A percentile compares a stretch with the other conserved stretches of the same genome.
Evolutionary conservation across 2,113 vertebrate species (phyloP).

Genomic region (Procavia capensis): DNA sequence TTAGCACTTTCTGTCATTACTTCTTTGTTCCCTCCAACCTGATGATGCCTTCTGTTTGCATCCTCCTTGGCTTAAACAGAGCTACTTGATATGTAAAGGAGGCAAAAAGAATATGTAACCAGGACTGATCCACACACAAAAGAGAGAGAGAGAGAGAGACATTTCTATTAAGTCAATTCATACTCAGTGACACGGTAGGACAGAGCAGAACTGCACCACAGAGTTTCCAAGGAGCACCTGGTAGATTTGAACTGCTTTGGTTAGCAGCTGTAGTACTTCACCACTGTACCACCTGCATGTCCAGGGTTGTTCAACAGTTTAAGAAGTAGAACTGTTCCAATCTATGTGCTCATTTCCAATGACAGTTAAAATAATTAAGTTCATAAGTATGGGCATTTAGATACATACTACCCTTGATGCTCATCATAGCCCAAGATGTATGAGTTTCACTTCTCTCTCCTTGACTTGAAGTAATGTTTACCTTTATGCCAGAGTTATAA

Average conservation of each 20-base stretch:
- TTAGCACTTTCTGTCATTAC: neutral
- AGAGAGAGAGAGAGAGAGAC: too few relatives aligned
- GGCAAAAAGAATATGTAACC: neutral
- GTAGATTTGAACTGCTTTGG: too few relatives aligned
- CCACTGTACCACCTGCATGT: too few relatives aligned
- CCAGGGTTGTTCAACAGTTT: too few relatives aligned
- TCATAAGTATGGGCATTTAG: neutral
- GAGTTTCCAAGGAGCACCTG: too few relatives aligned
- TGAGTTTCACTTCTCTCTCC: conserved; percentile 3
- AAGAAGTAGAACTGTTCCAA: neutral
- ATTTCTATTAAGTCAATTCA: too few relatives aligned
- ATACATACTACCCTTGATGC: neutral
- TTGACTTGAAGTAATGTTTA: conserved; percentile 21
- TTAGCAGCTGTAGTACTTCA: too few relatives aligned
- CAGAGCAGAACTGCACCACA: too few relatives aligned
- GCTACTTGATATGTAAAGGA: neutral
- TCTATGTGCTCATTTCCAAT: conserved; percentile 46
- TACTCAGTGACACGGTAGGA: too few relatives aligned
- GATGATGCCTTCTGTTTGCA: neutral
- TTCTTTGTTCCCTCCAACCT: neutral
- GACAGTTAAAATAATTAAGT: conserved; percentile 50
- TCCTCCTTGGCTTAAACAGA: neutral
- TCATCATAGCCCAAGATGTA: neutral
- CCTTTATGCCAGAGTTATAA: neutral
- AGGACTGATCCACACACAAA: neutral